Base-by-base conservation (phyloP, 2,888 invertebrate species). In the Petrolisthes cinctipes region DNA sequence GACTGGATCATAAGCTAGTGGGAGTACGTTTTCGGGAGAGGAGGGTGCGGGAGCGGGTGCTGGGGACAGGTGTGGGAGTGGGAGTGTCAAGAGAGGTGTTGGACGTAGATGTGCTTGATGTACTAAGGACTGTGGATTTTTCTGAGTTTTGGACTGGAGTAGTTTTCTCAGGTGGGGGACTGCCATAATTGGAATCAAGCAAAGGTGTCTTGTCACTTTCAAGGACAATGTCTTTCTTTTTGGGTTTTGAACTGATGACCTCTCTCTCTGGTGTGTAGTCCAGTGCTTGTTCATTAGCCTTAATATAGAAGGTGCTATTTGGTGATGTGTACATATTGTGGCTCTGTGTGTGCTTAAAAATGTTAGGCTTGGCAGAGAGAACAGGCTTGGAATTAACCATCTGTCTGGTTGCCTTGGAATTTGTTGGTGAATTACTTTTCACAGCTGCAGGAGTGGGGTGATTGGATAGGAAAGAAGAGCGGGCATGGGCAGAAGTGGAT, bases 1-100 rank as follows among this genome's bases (percentile, higher is more conserved):
- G 71, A 71, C 71, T 71, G 71, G 7, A 71, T 87, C 75, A 87
- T 76, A 87, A 84, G 75, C 79, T 84, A 51, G 86, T 86, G 78
- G 86, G 86, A 20, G 83, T 86, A 23, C 81, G 80, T 61, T 84
- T 84, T 9, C 73, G 87, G 51, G 81, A 84, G 37, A 84, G 83
- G 75, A 37, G 81, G 56, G 37, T 54, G 17, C n/a, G 79, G 79
- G 54, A n/a, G 23, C 37, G n/a, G 54, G n/a, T 14, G 79, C 54
- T n/a, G 79, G 56, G 54, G 37, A 9, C 79, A 53, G 54, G 53
- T 20, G 83, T 75, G 83, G 73, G 51, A 78, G 84, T 78, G 84
- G 75, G 20, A 66, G 61, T 84, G 61, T 56, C 66, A 66, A 66
- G 20, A 78, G 20, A n/a, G 20, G 84, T 20, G 57, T 84, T 84